Evolutionary conservation across 2,113 vertebrate species (phyloP).

Genomic region (Plecotus auritus): DNA sequence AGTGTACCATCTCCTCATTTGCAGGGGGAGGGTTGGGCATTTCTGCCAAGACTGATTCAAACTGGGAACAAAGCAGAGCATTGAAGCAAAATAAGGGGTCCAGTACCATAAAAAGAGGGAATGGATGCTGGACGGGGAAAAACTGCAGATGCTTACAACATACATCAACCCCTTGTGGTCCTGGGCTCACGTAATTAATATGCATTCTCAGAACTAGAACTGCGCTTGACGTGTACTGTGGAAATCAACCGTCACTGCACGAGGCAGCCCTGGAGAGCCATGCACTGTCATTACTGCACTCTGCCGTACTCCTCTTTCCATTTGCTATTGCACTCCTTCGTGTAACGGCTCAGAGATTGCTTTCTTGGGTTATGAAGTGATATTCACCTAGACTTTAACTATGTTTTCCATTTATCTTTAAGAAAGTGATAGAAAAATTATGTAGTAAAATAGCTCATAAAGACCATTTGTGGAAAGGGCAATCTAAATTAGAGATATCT

Average conservation of each 20-base stretch:
- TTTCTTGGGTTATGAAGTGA: neutral
- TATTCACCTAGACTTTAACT: neutral
- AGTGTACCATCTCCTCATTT: neutral
- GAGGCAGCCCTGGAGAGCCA: neutral
- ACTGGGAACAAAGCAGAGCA: neutral
- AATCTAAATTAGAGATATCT: slow-evolving; percentile 7
- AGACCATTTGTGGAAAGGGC: slow-evolving; percentile 43
- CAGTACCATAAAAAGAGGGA: neutral
- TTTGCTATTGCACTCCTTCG: neutral
- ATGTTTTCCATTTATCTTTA: neutral
- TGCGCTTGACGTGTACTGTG: rapidly evolving
- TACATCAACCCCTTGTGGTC: neutral
- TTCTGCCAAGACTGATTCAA: neutral
- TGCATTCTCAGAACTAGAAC: neutral
- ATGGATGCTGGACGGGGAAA: neutral
- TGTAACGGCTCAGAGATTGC: neutral
- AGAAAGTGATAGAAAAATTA: neutral
- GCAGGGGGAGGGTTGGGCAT: neutral
- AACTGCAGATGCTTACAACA: neutral
- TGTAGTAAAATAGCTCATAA: neutral
- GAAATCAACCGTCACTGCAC: neutral
- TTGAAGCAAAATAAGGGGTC: neutral
- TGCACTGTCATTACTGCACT: rapidly evolving
- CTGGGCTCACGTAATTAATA: neutral
- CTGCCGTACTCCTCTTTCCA: neutral